These are phyloP conservation scores for Toxotes lorentzi DNA, from an alignment of 2,797 vertebrate species.

Conservation along the genomic window DNA sequence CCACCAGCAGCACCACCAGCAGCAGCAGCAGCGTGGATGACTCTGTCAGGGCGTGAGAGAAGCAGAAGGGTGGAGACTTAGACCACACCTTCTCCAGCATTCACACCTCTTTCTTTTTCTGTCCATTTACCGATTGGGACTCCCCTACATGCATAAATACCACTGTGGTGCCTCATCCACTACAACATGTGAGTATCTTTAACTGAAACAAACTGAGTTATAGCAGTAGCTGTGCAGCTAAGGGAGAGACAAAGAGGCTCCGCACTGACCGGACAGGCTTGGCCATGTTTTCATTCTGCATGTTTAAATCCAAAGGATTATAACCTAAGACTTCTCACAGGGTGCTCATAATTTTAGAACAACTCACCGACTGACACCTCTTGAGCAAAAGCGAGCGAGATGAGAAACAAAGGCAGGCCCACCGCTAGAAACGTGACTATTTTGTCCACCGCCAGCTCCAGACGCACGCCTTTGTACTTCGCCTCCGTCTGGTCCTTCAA, in stretches of 20 bases:
- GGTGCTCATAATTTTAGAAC: neutral
- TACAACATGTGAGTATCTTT: neutral
- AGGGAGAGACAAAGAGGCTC: conserved; percentile 4
- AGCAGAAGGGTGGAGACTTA: conserved; percentile 53
- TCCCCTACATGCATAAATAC: neutral
- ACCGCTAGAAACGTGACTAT: conserved; percentile 93
- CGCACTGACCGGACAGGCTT: no score
- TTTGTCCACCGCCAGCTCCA: conserved; percentile 94
- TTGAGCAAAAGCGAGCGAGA: conserved; percentile 96
- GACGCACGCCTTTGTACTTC: conserved; percentile 92
- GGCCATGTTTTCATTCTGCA: neutral
- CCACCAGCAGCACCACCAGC: conserved; percentile 9
- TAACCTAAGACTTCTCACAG: neutral
- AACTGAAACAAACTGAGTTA: neutral
- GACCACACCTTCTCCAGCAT: conserved; percentile 57
- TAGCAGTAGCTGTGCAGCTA: neutral
- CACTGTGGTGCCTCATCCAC: neutral
- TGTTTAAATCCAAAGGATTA: neutral
- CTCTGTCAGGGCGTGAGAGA: conserved; percentile 31
- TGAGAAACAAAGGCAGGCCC: conserved; percentile 94
- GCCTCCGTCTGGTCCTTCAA: conserved; percentile 91
- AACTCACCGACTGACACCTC: conserved; percentile 95
- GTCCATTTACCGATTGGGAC: neutral
- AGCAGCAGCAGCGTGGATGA: neutral
- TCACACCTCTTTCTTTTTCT: conserved; percentile 23